Evolutionary conservation across 92 coral and sea anemone genomes (phyloP).

Genomic region (Chrysogorgia sp.): DNA sequence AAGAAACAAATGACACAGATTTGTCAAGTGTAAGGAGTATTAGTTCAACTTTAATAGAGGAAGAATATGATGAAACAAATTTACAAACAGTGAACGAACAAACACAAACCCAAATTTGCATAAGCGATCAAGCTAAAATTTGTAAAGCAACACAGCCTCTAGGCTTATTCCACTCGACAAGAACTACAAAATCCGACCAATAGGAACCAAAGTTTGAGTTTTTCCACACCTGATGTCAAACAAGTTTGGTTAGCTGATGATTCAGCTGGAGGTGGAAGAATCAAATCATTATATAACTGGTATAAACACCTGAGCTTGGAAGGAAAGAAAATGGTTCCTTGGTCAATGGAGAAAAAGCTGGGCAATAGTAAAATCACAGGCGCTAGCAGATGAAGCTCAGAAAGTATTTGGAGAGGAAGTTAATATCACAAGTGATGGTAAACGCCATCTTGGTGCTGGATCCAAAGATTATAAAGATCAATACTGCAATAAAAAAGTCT

Average conservation of each 20-base stretch:
- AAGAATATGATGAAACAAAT: too few species aligned
- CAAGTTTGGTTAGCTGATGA: conserved; percentile 54
- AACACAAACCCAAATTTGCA: too few species aligned
- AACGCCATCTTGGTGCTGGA: conserved; percentile 62
- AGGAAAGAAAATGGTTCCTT: conserved; percentile 55
- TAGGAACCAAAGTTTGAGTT: conserved; percentile 31
- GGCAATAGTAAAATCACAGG: conserved; percentile 40
- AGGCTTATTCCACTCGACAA: conserved; percentile 62
- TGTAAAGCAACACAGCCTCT: too few species aligned
- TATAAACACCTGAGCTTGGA: conserved; percentile 40
- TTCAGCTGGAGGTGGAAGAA: conserved; percentile 54
- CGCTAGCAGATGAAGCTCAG: conserved; percentile 38
- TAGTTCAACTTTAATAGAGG: too few species aligned
- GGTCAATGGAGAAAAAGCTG: conserved; percentile 59
- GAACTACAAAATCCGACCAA: conserved; percentile 53
- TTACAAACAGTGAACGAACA: too few species aligned
- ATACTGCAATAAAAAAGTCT: conserved; percentile 36
- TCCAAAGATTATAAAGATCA: conserved; percentile 57
- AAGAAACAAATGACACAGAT: too few species aligned
- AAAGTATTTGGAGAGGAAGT: conserved; percentile 36
- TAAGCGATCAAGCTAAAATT: too few species aligned
- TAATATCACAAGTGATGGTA: conserved; percentile 53
- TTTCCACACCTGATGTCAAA: conserved; percentile 43
- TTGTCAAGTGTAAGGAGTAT: too few species aligned
- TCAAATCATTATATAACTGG: conserved; percentile 42